Evolutionary conservation across 2,888 invertebrate genomes (phyloP), one percentile per base, ranked within the genome.

Genomic region (Selenia dentaria): DNA sequence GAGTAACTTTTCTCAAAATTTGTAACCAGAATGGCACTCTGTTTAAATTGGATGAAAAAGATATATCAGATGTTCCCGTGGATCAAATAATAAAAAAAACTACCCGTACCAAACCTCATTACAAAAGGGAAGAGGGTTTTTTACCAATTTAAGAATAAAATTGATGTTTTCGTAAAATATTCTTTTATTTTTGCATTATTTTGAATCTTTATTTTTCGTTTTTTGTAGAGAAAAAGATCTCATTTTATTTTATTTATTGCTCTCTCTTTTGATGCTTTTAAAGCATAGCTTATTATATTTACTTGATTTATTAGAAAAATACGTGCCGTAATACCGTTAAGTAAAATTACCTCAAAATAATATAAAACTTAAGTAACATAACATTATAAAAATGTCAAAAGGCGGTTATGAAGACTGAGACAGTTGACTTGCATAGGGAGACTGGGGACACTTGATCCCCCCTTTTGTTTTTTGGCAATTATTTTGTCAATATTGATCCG

Each of bases 21-120:
- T 51, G 52, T 47, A 44, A 54, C 25, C 28, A 55, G 25, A 37
- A 53, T 48, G 38, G 41, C 39, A 59, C 55, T 49, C 49, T 56
- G 18, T 62, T 59, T 52, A 48, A 58, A 54, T 39, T 59, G 36
- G 25, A 52, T 52, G 55, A 59, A 45, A 54, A 31, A 27, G 56
- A 55, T 55, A 42, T 57, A 12, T 29, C 59, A 45, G 54, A 57
- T 46, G 54, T 61, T 31, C 54, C 54, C 13, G 8, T 51, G 25
- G 59, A 61, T 6, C 49, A 61, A 37, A 14, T 61, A 42, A 32
- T 51, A 14, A 29, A 29, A 14, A 16, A 29, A n/a, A 29, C 2
- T 29, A 29, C 29, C 29, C 4, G 33, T 52, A 45, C 54, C 51
- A 35, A 44, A 48, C 25, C 26, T 61, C 28, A 20, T 55, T 41